Conservation (phyloP, 1,140 invertebrate genomes). For the Papilio polytes region DNA sequence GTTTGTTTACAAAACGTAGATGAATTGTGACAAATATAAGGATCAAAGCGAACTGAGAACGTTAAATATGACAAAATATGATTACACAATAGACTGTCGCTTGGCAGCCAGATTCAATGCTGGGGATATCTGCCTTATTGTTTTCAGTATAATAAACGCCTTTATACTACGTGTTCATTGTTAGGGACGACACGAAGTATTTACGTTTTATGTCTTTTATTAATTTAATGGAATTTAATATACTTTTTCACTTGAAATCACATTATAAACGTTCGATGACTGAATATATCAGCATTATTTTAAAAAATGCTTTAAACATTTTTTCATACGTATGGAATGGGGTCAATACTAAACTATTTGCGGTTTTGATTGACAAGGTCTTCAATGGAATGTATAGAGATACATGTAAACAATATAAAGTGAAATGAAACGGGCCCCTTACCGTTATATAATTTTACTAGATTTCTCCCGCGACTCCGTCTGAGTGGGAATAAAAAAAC, state of each 20-base stretch:
- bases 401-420: background rate
- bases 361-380: background rate
- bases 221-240: background rate
- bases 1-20: constrained; percentile 14
- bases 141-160: constrained; percentile 48
- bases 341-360: background rate
- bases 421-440: background rate
- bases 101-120: constrained; percentile 50
- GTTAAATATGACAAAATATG: constrained; percentile 44
- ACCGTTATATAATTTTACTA: background rate
- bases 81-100: constrained; percentile 43
- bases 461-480: no score
- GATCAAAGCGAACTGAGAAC: constrained; percentile 36
- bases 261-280: no score
- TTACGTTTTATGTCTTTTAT: background rate
- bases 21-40: constrained; percentile 40
- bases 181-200: constrained; percentile 16
- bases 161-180: constrained; percentile 39
- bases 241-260: background rate
- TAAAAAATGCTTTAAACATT: no score
- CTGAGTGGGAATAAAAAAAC: no score
- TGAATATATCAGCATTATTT: no score
- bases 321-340: no score
- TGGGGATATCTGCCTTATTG: constrained; percentile 43
- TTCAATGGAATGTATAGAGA: background rate